These are phyloP conservation scores for Phenganax stokvisi DNA, from an alignment of 92 coral and sea anemone genomes.

Conservation along the genomic window DNA sequence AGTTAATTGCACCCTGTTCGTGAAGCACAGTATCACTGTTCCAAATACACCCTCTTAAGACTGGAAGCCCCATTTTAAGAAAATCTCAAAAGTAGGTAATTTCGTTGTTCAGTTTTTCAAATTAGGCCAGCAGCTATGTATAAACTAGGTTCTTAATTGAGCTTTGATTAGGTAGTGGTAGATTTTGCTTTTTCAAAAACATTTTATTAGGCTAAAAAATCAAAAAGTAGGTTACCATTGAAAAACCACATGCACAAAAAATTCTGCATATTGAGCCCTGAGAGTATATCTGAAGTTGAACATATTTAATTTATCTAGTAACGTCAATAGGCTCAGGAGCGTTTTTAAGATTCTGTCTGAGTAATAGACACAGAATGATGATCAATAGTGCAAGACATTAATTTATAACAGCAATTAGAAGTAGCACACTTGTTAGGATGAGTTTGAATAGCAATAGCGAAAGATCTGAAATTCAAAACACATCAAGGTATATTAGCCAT, in stretches of 20 bases:
- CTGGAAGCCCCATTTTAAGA: no score
- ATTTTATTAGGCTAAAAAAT: no score
- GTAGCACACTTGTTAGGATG: conserved; percentile 44
- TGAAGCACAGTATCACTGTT: conserved; percentile 18
- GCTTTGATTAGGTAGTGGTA: no score
- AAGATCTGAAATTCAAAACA: conserved; percentile 60
- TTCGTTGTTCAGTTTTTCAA: no score
- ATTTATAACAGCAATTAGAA: not conserved
- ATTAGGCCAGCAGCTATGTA: no score
- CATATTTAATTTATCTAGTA: not conserved
- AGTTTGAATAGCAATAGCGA: conserved; percentile 60
- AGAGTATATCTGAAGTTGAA: conserved; percentile 40
- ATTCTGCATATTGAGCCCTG: no score
- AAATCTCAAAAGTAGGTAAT: no score
- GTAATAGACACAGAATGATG: not conserved
- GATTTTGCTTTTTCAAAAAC: no score
- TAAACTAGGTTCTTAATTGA: no score
- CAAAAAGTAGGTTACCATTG: no score
- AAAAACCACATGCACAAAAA: no score
- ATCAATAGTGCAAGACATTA: not conserved
- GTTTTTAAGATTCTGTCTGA: not conserved
- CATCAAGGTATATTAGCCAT: conserved; percentile 66
- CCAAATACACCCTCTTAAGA: no score
- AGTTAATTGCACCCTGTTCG: conserved; percentile 58
- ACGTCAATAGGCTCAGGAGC: not conserved